These are phyloP conservation scores for Platichthys stellatus DNA, from an alignment of 2,113 vertebrate genomes.

Conservation along the genomic window DNA sequence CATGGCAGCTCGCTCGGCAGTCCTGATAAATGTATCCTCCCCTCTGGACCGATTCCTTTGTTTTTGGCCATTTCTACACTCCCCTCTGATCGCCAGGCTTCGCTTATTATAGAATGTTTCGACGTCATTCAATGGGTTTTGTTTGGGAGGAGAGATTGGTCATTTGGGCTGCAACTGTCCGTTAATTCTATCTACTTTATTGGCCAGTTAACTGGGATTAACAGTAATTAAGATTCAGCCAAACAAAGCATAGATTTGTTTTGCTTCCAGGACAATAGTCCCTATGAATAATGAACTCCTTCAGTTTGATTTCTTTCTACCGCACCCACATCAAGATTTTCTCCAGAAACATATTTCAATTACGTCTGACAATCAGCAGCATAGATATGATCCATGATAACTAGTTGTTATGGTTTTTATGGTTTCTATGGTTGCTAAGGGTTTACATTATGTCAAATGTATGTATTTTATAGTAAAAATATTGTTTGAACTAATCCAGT, in stretches of 20 bases:
- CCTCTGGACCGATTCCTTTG: constrained; percentile 69
- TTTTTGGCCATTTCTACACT: constrained; percentile 58
- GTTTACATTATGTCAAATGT: neutral
- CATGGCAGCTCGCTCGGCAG: constrained; percentile 38
- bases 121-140: constrained; percentile 56
- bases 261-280: constrained; percentile 39
- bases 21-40: constrained; percentile 71
- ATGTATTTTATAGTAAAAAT: neutral
- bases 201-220: constrained; percentile 76
- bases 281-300: constrained; percentile 28
- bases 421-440: neutral
- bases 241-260: constrained; percentile 61
- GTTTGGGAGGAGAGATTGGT: constrained; percentile 53
- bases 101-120: constrained; percentile 51
- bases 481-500: neutral
- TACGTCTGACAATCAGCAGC: constrained; percentile 33
- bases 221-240: constrained; percentile 69
- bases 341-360: constrained; percentile 43
- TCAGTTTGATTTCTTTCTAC: neutral
- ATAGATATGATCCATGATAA: constrained; percentile 36
- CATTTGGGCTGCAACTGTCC: constrained; percentile 59
- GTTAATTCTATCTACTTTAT: constrained; percentile 64
- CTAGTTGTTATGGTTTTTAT: neutral
- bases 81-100: constrained; percentile 52
- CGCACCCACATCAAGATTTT: constrained; percentile 12